A percentile compares a stretch with the other conserved stretches of the same genome.
Evolutionary conservation across 1,140 invertebrate species (phyloP).

Genomic region (Zelostemma sp.): DNA sequence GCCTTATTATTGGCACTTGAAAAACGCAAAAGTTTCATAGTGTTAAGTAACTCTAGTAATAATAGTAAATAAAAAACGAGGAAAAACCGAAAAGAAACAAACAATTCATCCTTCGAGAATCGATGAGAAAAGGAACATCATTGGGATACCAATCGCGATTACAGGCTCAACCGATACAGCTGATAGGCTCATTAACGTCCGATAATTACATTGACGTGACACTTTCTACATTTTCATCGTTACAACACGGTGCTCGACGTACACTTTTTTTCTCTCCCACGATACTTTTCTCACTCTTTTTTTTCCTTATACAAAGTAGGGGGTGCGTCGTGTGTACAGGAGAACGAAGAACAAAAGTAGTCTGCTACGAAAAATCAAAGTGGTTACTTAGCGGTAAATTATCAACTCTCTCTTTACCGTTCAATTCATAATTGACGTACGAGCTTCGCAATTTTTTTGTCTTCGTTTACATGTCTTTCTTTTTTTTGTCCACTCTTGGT

Average conservation of each 20-base stretch:
- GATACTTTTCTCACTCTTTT: slow-evolving; percentile 10
- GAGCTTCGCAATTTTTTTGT: slow-evolving; percentile 26
- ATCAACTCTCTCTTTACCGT: not conserved
- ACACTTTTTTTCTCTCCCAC: slow-evolving; percentile 33
- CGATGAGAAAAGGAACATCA: slow-evolving; percentile 56
- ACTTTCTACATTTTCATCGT: slow-evolving; percentile 35
- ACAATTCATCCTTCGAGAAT: slow-evolving; percentile 54
- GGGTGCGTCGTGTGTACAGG: not conserved
- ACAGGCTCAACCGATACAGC: slow-evolving; percentile 45
- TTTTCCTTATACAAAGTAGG: slow-evolving; percentile 2
- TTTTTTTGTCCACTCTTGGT: not conserved
- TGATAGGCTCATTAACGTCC: slow-evolving; percentile 35
- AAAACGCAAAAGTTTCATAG: no score
- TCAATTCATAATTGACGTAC: slow-evolving; percentile 33
- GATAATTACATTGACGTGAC: slow-evolving; percentile 14
- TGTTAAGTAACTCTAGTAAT: slow-evolving; percentile 56
- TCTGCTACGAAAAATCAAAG: no score
- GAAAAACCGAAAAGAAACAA: slow-evolving; percentile 46
- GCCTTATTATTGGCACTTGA: no score
- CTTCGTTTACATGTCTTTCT: not conserved
- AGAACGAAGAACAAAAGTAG: not conserved
- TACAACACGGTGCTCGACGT: not conserved
- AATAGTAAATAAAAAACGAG: slow-evolving; percentile 32
- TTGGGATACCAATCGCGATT: slow-evolving; percentile 53
- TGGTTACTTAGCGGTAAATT: no score